These are phyloP conservation scores for Hippoglossus stenolepis DNA, from an alignment of 2,113 vertebrate species.

Conservation along the genomic window DNA sequence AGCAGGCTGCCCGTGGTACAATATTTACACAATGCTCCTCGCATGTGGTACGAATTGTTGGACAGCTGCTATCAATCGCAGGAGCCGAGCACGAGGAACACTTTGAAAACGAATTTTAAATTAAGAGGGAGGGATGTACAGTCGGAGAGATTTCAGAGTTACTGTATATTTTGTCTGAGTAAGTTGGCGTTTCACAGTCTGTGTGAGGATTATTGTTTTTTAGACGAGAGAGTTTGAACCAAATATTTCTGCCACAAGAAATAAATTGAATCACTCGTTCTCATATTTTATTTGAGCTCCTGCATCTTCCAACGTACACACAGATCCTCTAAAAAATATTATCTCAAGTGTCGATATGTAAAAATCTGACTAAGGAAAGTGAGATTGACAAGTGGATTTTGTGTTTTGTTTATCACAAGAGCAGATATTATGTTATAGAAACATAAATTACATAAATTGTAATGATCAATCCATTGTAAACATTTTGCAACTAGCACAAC, in stretches of 20 bases:
- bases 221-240: not conserved
- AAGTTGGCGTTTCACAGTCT: conserved; percentile 9
- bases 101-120: conserved; percentile 77
- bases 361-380: too few relatives aligned
- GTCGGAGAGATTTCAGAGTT: conserved; percentile 44
- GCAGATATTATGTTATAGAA: too few relatives aligned
- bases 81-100: conserved; percentile 61
- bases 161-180: conserved; percentile 30
- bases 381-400: too few relatives aligned
- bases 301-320: not conserved
- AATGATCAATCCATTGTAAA: too few relatives aligned
- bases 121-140: conserved; percentile 65
- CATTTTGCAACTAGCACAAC: too few relatives aligned
- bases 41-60: conserved; percentile 76
- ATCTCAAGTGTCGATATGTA: too few relatives aligned
- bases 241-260: not conserved
- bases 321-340: not conserved
- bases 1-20: conserved; percentile 73
- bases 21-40: conserved; percentile 77
- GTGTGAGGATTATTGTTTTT: conserved; percentile 4
- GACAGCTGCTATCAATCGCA: conserved; percentile 78
- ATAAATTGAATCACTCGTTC: not conserved
- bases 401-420: too few relatives aligned
- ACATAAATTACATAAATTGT: too few relatives aligned
- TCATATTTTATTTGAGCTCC: not conserved